These are phyloP conservation scores for Rattus norvegicus DNA, from an alignment of 2,113 vertebrate genomes.

Conservation along the genomic window DNA sequence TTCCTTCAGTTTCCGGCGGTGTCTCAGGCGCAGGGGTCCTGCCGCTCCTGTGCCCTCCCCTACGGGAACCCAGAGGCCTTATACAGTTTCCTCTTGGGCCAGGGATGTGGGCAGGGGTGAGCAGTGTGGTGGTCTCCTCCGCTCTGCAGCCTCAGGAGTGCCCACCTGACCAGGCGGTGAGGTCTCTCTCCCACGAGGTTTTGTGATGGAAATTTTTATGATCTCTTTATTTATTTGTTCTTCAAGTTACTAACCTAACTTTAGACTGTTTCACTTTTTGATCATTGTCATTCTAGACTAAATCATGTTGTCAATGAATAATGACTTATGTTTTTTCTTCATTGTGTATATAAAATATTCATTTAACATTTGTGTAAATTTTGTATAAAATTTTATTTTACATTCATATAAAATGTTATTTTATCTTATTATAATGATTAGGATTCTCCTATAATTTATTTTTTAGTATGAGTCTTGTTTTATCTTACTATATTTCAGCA, in stretches of 20 bases:
- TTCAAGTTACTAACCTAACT: constrained; percentile 46
- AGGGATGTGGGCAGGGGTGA: too few species aligned
- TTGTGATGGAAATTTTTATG: constrained; percentile 15
- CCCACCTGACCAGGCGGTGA: too few species aligned
- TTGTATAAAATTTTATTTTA: background rate
- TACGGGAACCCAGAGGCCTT: too few species aligned
- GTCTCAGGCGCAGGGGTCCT: too few species aligned
- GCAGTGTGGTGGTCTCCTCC: too few species aligned
- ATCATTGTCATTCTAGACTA: background rate
- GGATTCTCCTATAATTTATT: background rate
- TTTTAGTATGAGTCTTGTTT: background rate
- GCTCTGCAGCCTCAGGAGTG: too few species aligned
- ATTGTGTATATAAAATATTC: background rate
- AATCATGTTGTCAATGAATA: background rate
- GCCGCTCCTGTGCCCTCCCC: too few species aligned
- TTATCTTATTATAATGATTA: background rate
- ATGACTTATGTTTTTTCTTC: background rate
- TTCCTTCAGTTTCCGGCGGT: too few species aligned
- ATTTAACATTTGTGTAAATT: background rate
- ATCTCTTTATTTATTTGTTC: background rate
- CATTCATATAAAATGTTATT: background rate
- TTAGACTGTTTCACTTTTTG: background rate
- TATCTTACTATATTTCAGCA: background rate
- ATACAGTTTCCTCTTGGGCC: too few species aligned
- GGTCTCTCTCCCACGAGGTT: too few species aligned